These are phyloP conservation scores for Phlogophora meticulosa DNA, from an alignment of 2,888 invertebrate genomes.

Conservation along the genomic window DNA sequence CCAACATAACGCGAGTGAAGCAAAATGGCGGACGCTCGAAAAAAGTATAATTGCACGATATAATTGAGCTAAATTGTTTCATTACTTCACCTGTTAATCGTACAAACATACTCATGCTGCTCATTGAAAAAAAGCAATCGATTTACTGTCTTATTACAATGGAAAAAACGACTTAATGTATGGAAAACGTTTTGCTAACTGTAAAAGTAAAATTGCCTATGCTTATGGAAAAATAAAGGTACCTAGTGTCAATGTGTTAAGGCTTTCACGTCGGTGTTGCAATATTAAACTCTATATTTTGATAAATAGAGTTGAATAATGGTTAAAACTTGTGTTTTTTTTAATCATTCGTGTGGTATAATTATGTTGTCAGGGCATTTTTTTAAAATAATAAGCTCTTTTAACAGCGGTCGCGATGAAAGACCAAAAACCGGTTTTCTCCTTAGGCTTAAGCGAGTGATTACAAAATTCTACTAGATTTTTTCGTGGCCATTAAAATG, in stretches of 20 bases:
- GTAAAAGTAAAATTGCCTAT: slow-evolving; percentile 41
- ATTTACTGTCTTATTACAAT: slow-evolving; percentile 40
- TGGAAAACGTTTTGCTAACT: slow-evolving; percentile 11
- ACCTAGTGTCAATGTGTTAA: slow-evolving; percentile 72
- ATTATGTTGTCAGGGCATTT: slow-evolving; percentile 65
- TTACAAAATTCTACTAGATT: slow-evolving; percentile 56
- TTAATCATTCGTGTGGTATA: slow-evolving; percentile 44
- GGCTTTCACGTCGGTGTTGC: slow-evolving; percentile 28
- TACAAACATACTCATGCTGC: slow-evolving; percentile 49
- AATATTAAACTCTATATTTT: slow-evolving; percentile 49
- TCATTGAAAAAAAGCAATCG: slow-evolving; percentile 41
- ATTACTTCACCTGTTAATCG: slow-evolving; percentile 80
- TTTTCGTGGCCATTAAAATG: slow-evolving; percentile 33
- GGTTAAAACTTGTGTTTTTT: slow-evolving; percentile 23
- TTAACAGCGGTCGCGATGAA: slow-evolving; percentile 50
- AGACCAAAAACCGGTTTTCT: slow-evolving; percentile 45
- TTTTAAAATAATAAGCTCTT: slow-evolving; percentile 54
- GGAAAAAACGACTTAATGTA: slow-evolving; percentile 37
- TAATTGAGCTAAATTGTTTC: slow-evolving; percentile 85
- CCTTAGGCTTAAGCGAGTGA: slow-evolving; percentile 24
- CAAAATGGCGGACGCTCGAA: slow-evolving; percentile 82
- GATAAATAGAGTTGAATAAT: slow-evolving; percentile 35
- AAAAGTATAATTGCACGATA: slow-evolving; percentile 78
- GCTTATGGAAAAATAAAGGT: slow-evolving; percentile 47
- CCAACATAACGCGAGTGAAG: slow-evolving; percentile 68